phyloP scores from a whole-genome alignment of 1,140 invertebrate genomes.

The Aphelenchoides avenae region DNA sequence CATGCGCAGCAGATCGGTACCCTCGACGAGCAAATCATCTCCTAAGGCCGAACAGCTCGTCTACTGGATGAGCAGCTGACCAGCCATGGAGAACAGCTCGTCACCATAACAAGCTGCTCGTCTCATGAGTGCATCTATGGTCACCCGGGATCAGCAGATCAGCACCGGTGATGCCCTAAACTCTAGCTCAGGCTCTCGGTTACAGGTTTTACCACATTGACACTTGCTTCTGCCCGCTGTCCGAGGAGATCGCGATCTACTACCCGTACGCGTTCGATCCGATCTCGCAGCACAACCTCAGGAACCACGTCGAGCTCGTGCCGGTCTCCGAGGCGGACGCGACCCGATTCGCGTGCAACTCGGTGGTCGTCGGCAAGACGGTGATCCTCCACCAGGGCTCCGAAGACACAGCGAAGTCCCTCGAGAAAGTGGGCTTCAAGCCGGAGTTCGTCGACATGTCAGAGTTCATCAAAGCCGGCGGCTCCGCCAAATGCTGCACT shows the following conservation, averaged over 20 bases:
- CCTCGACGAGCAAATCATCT: too few species aligned
- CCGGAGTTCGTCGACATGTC: slow-evolving; percentile 56
- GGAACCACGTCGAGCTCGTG: slow-evolving; percentile 52
- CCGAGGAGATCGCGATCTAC: slow-evolving; percentile 51
- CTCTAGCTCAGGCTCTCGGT: too few species aligned
- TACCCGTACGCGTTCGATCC: slow-evolving; percentile 57
- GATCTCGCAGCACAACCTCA: slow-evolving; percentile 55
- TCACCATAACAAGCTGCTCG: too few species aligned
- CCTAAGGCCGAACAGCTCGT: too few species aligned
- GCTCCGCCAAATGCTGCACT: slow-evolving; percentile 58
- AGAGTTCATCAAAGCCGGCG: slow-evolving; percentile 57
- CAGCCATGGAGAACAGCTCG: too few species aligned
- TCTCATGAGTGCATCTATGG: too few species aligned
- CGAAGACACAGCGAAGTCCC: slow-evolving; percentile 51
- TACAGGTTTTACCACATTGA: slow-evolving; percentile 58
- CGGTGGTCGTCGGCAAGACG: slow-evolving; percentile 55
- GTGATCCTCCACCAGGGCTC: slow-evolving; percentile 51
- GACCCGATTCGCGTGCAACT: slow-evolving; percentile 53
- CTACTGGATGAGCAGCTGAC: too few species aligned
- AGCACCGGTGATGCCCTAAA: too few species aligned
- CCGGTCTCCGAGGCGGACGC: slow-evolving; percentile 51
- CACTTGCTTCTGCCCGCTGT: slow-evolving; percentile 57
- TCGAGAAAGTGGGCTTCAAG: slow-evolving; percentile 48
- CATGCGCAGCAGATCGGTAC: too few species aligned
- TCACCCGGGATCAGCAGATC: too few species aligned